Conservation (phyloP, 2,888 invertebrate species). For the Lithophane socia region DNA sequence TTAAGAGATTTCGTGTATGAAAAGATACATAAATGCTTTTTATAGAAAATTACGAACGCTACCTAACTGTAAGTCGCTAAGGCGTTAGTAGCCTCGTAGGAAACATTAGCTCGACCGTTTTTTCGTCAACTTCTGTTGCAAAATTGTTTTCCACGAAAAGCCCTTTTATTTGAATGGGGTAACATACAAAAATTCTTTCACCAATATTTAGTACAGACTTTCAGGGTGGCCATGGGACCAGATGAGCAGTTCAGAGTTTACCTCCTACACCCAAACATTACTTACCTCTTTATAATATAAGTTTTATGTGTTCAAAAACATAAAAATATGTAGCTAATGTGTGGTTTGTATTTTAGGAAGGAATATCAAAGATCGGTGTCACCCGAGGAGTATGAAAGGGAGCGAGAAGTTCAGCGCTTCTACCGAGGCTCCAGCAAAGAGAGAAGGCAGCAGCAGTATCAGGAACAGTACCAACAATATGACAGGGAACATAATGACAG, state of each 20-base stretch:
- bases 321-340: neutral
- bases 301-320: no score
- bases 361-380: conserved; percentile 81
- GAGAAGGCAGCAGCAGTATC: conserved; percentile 77
- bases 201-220: no score
- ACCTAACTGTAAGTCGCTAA: no score
- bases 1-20: no score
- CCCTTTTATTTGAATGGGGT: neutral
- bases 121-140: no score
- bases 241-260: neutral
- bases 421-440: conserved; percentile 87
- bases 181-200: no score
- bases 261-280: neutral
- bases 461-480: conserved; percentile 78
- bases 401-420: conserved; percentile 84
- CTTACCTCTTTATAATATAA: neutral
- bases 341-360: conserved; percentile 72
- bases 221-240: no score
- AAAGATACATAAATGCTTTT: no score
- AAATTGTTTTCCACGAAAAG: no score
- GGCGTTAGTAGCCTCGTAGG: no score
- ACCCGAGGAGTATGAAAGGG: conserved; percentile 80
- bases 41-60: no score
- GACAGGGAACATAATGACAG: conserved; percentile 80
- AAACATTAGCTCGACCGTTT: no score